Base-by-base conservation (phyloP, 1,140 invertebrate species). In the Leptinotarsa texana region DNA sequence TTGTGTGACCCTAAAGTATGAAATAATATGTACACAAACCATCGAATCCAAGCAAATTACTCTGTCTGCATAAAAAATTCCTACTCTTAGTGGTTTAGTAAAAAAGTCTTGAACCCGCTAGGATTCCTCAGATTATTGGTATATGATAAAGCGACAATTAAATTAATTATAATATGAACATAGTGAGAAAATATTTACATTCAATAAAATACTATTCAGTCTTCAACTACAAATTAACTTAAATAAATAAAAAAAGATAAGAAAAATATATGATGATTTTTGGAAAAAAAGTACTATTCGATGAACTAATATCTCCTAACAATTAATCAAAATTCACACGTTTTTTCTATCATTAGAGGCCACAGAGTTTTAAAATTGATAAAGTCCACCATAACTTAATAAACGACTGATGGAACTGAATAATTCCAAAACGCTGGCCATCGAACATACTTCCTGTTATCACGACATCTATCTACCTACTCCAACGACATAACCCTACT, bases 211-310 rank as follows among this genome's bases (percentile, higher is more conserved):
- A 47, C 74, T 75, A 75, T 65, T 76, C 75, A 76, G 75, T 76
- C 75, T 76, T 76, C 63, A 73, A 73, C 75, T 76, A 75, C 68
- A 75, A 65, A 74, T 74, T 62, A 49, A 74, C 69, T 57, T 70
- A 70, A 70, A 70, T 70, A 70, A 70, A 70, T 70, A 51, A 72
- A 62, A 72, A 71, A n/a, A 65, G 13, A n/a, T 65, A 69, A 13
- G 62, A 51, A 71, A 72, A 72, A 63, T 63, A 27, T 72, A 63
- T 21, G 62, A 62, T 24, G 27, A 65, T 65, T 18, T 62, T 65
- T 65, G 21, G 63, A 21, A 65, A 65, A 33, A 42, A 65, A 65
- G 21, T 18, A 17, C 21, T 65, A 65, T 22, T 65, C 63, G 63
- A 65, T 33, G 15, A 65, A 21, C 17, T 62, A 42, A 11, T 11